Base-by-base conservation (phyloP, 2,113 vertebrate species). In the Talpa occidentalis region DNA sequence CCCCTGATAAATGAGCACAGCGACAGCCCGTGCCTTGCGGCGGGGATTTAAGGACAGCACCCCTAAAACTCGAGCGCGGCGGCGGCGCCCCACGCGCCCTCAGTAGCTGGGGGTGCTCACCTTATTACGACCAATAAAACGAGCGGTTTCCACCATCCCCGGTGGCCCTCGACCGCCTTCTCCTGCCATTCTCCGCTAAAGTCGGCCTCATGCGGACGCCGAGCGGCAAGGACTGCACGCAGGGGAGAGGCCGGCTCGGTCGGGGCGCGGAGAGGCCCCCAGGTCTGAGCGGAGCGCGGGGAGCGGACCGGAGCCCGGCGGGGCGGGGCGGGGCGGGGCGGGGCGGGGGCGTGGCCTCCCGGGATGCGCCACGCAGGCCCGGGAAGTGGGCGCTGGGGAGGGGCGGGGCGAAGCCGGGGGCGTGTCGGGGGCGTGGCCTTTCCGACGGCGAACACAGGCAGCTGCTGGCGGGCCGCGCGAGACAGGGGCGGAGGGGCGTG, bases 321-420 rank as follows among this genome's bases (percentile, higher is more conserved):
- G 5, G 19, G 69, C 7, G 52, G 6, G 40, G 66, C 21, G 19
- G 47, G 26, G 19, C 32, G 66, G 47, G 69, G n/a, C 22, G 77
- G 17, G 62, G 6, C 6, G 32, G 3, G 59, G 90, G 89, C 69
- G 79, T 35, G 69, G 47, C 76, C 56, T 4, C 0, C 14, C 0
- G 60, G 80, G 42, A 3, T 28, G 21, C 1, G 2, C 26, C 91
- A 47, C 0, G 80, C 37, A 3, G n/a, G 21, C 0, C 1, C 21
- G 93, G 52, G 67, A 93, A 78, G n/a, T 88, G 74, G 92, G 91
- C 37, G 12, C n/a, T 64, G 93, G 72, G 32, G 60, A 3, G 16
- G 64, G 62, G 93, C 78, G 94, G 96, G 94, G 94, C 81, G 88
- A 52, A 77, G 93, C 84, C 94, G 95, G 96, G 96, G 98, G 95